Conservation (phyloP, 2,888 invertebrate genomes). For the Perizoma affinitatum region DNA sequence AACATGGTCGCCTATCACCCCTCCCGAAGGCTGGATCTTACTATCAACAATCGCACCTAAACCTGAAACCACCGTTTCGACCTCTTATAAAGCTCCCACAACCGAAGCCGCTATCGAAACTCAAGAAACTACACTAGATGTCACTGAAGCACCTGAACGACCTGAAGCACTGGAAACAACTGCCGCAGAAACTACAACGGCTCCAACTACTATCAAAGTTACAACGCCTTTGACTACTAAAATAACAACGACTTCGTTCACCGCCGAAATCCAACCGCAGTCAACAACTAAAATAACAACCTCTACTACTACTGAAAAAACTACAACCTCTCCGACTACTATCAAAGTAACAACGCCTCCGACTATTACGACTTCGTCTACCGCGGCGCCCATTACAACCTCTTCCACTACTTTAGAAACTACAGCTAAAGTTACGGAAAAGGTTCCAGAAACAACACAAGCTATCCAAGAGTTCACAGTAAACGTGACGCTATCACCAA, state of each 20-base stretch:
- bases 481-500: conserved; percentile 67
- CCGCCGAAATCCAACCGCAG: conserved; percentile 35
- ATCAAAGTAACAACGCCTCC: conserved; percentile 26
- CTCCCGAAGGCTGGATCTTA: conserved; percentile 87
- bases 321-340: conserved; percentile 31
- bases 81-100: conserved; percentile 45
- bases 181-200: conserved; percentile 56
- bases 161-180: conserved; percentile 61
- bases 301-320: conserved; percentile 61
- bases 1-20: conserved; percentile 86
- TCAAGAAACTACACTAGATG: conserved; percentile 33
- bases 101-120: conserved; percentile 31
- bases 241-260: conserved; percentile 34
- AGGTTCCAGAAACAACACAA: conserved; percentile 30
- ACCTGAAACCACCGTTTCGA: conserved; percentile 54
- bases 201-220: conserved; percentile 28
- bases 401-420: conserved; percentile 6
- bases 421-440: conserved; percentile 12
- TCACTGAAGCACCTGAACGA: conserved; percentile 41
- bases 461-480: conserved; percentile 63
- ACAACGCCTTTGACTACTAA: conserved; percentile 40
- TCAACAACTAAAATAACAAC: conserved; percentile 28
- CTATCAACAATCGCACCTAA: conserved; percentile 69
- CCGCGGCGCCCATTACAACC: conserved; percentile 19
- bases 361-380: conserved; percentile 22